phyloP scores from a whole-genome alignment of 2,888 invertebrate genomes.

The Xiphydria camelus region DNA sequence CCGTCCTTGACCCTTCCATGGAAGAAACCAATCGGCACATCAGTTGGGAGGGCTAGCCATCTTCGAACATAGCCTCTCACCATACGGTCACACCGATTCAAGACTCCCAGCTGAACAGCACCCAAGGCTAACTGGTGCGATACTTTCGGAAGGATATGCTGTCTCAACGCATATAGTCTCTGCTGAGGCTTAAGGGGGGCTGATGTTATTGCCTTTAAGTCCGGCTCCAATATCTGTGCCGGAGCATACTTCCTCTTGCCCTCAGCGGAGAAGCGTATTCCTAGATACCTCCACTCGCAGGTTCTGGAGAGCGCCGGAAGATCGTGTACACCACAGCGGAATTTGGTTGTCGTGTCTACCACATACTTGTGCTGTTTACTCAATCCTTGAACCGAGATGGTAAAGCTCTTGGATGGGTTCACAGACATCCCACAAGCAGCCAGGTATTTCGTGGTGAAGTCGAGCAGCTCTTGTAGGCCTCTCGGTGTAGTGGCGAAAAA shows the following conservation, averaged over 20 bases:
- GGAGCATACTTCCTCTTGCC: no score
- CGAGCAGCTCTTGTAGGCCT: conserved; percentile 40
- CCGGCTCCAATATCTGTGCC: neutral
- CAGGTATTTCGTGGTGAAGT: conserved; percentile 18
- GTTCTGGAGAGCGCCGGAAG: neutral
- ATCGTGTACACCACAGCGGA: neutral
- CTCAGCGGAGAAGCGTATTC: neutral
- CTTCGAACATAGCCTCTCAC: neutral
- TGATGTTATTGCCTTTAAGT: conserved; percentile 5
- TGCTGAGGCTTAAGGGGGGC: conserved; percentile 27
- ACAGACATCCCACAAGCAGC: conserved; percentile 27
- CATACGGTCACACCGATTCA: neutral
- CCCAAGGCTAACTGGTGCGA: conserved; percentile 1
- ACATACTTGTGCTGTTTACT: conserved; percentile 19
- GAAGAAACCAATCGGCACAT: neutral
- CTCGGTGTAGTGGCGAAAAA: conserved; percentile 9
- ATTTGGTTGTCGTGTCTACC: conserved; percentile 4
- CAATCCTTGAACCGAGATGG: conserved; percentile 10
- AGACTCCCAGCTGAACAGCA: neutral
- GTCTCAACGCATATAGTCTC: conserved; percentile 19
- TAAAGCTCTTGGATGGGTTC: conserved; percentile 30
- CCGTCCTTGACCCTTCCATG: neutral
- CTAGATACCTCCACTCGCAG: neutral
- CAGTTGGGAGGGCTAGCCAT: neutral
- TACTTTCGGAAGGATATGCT: conserved; percentile 11